These are phyloP conservation scores for Cylindroiulus punctatus DNA, from an alignment of 2,888 invertebrate genomes.

Conservation along the genomic window DNA sequence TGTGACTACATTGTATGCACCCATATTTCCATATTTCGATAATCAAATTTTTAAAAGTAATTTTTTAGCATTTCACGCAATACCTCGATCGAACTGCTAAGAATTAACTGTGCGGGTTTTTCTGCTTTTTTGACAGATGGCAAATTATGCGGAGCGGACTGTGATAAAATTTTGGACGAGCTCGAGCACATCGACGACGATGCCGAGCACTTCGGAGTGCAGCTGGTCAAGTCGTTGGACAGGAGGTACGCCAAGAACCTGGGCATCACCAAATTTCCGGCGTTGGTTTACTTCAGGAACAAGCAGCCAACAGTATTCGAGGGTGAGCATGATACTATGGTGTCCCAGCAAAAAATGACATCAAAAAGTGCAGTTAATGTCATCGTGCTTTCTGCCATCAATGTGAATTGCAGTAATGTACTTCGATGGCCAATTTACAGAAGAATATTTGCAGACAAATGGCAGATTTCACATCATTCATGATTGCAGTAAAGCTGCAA, in stretches of 20 bases:
- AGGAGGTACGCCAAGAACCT: conserved; percentile 95
- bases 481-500: too few relatives aligned
- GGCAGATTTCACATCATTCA: background rate
- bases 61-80: too few relatives aligned
- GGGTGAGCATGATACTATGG: too few relatives aligned
- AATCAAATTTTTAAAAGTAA: too few relatives aligned
- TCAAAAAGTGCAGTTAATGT: too few relatives aligned
- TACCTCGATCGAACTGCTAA: too few relatives aligned
- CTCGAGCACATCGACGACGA: conserved; percentile 95
- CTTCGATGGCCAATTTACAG: too few relatives aligned
- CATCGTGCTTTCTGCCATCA: too few relatives aligned
- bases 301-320: conserved; percentile 96
- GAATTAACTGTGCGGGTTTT: background rate
- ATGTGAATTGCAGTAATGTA: too few relatives aligned
- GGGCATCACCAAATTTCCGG: conserved; percentile 95
- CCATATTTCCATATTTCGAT: too few relatives aligned
- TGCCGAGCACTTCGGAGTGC: conserved; percentile 92
- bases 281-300: conserved; percentile 95
- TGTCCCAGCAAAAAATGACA: too few relatives aligned
- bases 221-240: conserved; percentile 96
- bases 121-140: conserved; percentile 61
- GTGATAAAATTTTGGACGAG: conserved; percentile 62
- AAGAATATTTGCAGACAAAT: conserved; percentile 53
- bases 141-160: conserved; percentile 62
- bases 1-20: too few relatives aligned